Evolutionary conservation across 1,140 invertebrate genomes (phyloP), one percentile per base, ranked within the genome.

Genomic region (Cydia pomonella): DNA sequence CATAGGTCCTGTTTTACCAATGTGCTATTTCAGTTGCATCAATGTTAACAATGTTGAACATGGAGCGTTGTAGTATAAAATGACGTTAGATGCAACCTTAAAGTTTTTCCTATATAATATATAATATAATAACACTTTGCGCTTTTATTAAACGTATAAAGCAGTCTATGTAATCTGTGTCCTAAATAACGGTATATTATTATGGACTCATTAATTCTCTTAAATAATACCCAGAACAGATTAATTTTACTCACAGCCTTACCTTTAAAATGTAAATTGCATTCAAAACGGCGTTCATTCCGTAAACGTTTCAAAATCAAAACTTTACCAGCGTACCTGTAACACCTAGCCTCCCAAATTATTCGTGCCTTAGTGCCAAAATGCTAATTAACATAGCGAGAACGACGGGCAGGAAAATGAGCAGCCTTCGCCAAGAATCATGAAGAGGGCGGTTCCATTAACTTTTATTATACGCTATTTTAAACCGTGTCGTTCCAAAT

Each of bases 401-500:
- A 87, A 87, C 83, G 84, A 75, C 77, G 80, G 76, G 69, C 79
- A 79, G 82, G 82, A 77, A 87, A 89, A 88, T 87, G 88, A 87
- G 84, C 80, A 81, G 80, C 76, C 81, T 79, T 73, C 82, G 87
- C 87, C 87, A 88, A 84, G 84, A 90, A 84, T 87, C 87, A 85
- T 84, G 84, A 86, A 84, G 79, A 86, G 85, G 82, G 86, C 82
- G 86, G 86, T 85, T 74, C 87, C 86, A 87, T 90, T 88, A 86
- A 86, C 88, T 88, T 90, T 90, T 90, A 90, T 90, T 90, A 88
- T 86, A 80, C 82, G 80, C 82, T 81, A 82, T 87, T 87, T 87
- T 87, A 87, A 86, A 88, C 81, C 83, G 82, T 84, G 85, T 88
- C 85, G 83, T 84, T n/a, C 88, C 84, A 90, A 90, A 90, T 90